Evolutionary conservation across 1,140 invertebrate species (phyloP).

Genomic region (Lepidurus packardi): DNA sequence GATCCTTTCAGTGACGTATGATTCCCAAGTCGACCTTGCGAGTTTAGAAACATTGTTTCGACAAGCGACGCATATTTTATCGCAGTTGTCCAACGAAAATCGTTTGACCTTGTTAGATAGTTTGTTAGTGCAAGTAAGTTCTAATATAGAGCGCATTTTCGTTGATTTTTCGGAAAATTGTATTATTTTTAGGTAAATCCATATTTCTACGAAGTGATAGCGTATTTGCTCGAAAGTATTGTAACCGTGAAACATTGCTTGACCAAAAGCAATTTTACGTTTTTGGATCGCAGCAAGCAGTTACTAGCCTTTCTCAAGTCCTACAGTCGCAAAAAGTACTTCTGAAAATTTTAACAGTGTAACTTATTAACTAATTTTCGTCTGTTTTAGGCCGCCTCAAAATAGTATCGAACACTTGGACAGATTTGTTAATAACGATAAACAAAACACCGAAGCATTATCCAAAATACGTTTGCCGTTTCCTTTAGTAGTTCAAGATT

Average conservation of each 20-base stretch:
- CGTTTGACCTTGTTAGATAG: not conserved
- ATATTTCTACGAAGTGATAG: not conserved
- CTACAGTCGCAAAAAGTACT: not conserved
- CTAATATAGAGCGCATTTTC: not conserved
- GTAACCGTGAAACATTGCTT: not conserved
- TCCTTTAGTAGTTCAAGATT: not conserved
- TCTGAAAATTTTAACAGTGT: not conserved
- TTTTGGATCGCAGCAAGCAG: not conserved
- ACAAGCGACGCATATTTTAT: not conserved
- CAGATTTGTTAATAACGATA: not conserved
- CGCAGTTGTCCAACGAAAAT: not conserved
- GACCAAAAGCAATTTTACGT: not conserved
- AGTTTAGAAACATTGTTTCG: not conserved
- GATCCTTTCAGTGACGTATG: not conserved
- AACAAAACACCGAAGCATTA: not conserved
- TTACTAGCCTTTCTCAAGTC: not conserved
- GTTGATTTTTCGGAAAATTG: too few relatives aligned
- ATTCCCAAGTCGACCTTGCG: not conserved
- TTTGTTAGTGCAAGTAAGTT: not conserved
- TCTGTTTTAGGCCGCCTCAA: not conserved
- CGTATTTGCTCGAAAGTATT: not conserved
- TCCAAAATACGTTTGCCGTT: not conserved
- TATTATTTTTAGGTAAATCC: not conserved
- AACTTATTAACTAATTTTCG: not conserved
- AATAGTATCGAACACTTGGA: not conserved